Percentiles rank a stretch among this genome's conserved stretches.
These are phyloP conservation scores for Halcyon senegalensis DNA, from an alignment of 2,113 vertebrate genomes.

Conservation along the genomic window DNA sequence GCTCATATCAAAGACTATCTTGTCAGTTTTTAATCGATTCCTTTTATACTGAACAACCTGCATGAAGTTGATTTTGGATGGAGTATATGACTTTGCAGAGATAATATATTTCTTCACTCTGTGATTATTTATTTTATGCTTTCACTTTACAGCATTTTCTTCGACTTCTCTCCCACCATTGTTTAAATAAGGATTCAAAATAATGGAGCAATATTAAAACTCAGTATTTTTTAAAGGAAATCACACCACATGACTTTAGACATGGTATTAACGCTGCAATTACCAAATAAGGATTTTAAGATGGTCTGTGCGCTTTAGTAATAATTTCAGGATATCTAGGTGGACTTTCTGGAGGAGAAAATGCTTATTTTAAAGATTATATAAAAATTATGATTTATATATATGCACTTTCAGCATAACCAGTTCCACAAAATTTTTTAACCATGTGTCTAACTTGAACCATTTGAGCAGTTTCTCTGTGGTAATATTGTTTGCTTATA, in stretches of 20 bases:
- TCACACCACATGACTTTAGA: not conserved
- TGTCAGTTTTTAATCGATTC: not conserved
- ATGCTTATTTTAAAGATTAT: not conserved
- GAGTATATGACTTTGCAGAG: not conserved
- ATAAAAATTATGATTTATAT: not conserved
- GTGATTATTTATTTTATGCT: not conserved
- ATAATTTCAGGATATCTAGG: not conserved
- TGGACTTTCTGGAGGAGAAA: not conserved
- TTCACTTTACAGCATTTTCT: not conserved
- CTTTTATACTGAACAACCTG: conserved; percentile 11
- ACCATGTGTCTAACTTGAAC: not conserved
- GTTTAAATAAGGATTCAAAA: not conserved
- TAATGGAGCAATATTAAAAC: not conserved
- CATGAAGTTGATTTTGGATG: conserved; percentile 6
- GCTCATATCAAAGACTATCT: conserved; percentile 22
- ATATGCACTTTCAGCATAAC: not conserved
- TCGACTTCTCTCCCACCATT: not conserved
- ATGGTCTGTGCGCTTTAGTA: not conserved
- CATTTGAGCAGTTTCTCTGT: not conserved
- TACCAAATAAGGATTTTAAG: not conserved
- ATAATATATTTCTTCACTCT: not conserved
- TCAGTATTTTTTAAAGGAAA: not conserved
- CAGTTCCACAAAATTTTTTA: not conserved
- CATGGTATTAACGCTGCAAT: not conserved
- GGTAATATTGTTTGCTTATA: not conserved